These are phyloP conservation scores for Heloderma charlesbogerti DNA, from an alignment of 2,113 vertebrate species.

Conservation along the genomic window DNA sequence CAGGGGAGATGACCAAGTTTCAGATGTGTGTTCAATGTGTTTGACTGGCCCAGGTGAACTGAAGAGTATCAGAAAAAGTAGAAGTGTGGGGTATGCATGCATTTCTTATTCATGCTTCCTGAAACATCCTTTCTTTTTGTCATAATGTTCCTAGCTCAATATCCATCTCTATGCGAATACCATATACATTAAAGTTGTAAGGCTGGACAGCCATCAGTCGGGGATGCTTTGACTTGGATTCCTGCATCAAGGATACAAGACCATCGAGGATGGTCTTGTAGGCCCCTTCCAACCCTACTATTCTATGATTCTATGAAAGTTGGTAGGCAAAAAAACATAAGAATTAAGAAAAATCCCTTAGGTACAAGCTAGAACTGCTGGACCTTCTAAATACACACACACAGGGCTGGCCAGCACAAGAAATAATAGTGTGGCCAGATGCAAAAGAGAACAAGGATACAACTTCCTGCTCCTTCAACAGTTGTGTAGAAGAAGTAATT, in stretches of 20 bases:
- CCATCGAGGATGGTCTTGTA: no score
- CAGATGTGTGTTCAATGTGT: background rate
- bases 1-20: background rate
- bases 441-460: no score
- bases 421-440: background rate
- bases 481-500: no score
- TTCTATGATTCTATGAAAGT: no score
- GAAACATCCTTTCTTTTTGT: background rate
- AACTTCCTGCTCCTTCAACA: no score
- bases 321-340: background rate
- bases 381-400: background rate
- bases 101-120: background rate
- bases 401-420: background rate
- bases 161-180: background rate
- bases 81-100: background rate
- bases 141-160: background rate
- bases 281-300: no score
- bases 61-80: background rate
- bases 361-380: background rate
- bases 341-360: slow-evolving; percentile 13
- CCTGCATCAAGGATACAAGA: no score
- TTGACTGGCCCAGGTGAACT: background rate
- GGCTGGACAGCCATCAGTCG: no score
- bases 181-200: background rate
- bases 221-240: no score